A percentile compares a stretch with the other conserved stretches of the same genome.
phyloP scores from a whole-genome alignment of 2,113 vertebrate genomes.

The Aplodontia rufa region DNA sequence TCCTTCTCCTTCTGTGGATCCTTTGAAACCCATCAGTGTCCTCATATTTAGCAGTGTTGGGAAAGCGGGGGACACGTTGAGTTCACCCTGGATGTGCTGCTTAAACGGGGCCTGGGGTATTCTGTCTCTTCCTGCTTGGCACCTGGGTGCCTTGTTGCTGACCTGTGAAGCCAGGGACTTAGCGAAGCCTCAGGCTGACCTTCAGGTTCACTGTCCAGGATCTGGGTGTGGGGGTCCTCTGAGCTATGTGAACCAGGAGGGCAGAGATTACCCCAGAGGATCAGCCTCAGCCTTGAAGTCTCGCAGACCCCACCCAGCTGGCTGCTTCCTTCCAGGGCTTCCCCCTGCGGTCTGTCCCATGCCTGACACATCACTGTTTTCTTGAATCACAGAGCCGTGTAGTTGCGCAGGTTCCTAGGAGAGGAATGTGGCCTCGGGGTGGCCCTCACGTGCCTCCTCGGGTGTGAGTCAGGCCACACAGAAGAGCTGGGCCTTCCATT shows the following conservation, averaged over 20 bases:
- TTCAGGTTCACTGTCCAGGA: too few species aligned
- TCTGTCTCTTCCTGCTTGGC: neutral
- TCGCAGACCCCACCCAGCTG: too few species aligned
- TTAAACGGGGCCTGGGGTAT: neutral
- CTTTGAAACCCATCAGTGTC: neutral
- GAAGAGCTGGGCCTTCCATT: neutral
- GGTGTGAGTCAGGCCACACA: neutral
- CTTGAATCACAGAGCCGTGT: neutral
- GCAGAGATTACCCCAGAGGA: too few species aligned
- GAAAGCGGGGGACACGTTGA: neutral
- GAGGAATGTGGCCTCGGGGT: neutral
- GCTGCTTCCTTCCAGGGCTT: too few species aligned
- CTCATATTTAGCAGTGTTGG: neutral
- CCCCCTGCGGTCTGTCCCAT: neutral
- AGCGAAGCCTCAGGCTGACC: neutral
- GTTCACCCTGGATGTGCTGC: neutral
- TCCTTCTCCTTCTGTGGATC: too few species aligned
- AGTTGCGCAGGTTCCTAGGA: neutral
- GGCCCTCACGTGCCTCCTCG: too few species aligned
- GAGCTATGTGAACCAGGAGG: too few species aligned
- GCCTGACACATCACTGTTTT: neutral
- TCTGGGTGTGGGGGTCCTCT: neutral
- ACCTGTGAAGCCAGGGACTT: fast-evolving
- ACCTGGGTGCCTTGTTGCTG: neutral
- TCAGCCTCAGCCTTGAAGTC: neutral